phyloP scores from a whole-genome alignment of 2,888 invertebrate species.

The Ennomos erosarius region DNA sequence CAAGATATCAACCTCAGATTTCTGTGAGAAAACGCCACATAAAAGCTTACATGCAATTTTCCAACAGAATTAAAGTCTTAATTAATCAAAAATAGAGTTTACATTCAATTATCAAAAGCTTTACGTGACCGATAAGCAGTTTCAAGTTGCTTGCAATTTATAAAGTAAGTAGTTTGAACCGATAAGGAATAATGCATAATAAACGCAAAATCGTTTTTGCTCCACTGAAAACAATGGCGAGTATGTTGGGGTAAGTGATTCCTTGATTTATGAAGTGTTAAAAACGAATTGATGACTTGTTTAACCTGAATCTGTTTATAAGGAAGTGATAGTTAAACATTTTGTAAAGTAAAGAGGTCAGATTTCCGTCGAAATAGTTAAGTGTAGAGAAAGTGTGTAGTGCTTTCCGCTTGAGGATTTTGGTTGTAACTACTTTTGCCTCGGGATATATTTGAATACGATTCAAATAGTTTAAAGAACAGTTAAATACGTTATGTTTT shows the following conservation, averaged over 20 bases:
- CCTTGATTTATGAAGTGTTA: constrained; percentile 35
- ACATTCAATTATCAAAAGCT: constrained; percentile 22
- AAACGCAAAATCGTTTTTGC: constrained; percentile 30
- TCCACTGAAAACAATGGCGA: constrained; percentile 38
- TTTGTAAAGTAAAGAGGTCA: too few relatives aligned
- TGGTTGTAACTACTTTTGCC: too few relatives aligned
- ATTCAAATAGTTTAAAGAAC: too few relatives aligned
- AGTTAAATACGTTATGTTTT: too few relatives aligned
- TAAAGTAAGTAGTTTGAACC: constrained; percentile 41
- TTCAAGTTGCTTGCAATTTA: constrained; percentile 42
- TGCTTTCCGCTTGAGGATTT: too few relatives aligned
- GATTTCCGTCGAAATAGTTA: too few relatives aligned
- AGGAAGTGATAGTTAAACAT: background rate
- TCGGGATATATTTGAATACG: too few relatives aligned
- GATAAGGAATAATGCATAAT: constrained; percentile 37
- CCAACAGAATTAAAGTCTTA: constrained; percentile 1
- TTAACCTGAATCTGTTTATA: constrained; percentile 12
- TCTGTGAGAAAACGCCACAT: constrained; percentile 18
- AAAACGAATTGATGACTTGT: constrained; percentile 23
- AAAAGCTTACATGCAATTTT: background rate
- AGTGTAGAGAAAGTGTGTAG: too few relatives aligned
- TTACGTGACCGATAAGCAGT: constrained; percentile 43
- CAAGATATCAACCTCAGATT: constrained; percentile 25
- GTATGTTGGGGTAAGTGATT: constrained; percentile 17
- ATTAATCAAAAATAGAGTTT: background rate